These are phyloP conservation scores for Epistrophe eligans DNA, from an alignment of 2,888 invertebrate genomes.

Conservation along the genomic window DNA sequence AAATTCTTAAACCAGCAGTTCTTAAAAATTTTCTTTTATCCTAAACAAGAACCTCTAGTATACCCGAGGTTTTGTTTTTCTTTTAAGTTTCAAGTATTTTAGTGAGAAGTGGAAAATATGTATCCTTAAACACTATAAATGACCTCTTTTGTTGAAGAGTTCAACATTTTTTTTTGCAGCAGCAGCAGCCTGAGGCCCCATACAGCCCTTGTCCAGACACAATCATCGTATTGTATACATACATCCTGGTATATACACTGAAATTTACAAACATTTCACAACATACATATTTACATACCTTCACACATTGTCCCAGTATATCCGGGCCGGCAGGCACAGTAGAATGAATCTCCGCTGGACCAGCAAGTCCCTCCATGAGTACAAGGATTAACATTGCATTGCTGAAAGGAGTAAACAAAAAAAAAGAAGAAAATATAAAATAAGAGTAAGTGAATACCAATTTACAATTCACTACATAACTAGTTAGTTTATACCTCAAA, in stretches of 20 bases:
- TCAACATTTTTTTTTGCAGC: slow-evolving; percentile 44
- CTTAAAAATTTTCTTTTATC: slow-evolving; percentile 17
- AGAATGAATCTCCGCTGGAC: slow-evolving; percentile 90
- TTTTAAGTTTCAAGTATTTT: slow-evolving; percentile 32
- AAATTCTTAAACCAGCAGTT: slow-evolving; percentile 2
- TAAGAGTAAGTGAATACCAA: slow-evolving; percentile 49
- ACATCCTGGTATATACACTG: background rate
- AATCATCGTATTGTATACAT: background rate
- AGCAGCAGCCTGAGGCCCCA: background rate
- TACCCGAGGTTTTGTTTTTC: background rate
- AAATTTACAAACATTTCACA: slow-evolving; percentile 16
- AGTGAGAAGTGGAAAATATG: slow-evolving; percentile 47
- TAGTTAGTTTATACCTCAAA: slow-evolving; percentile 47
- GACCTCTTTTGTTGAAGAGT: slow-evolving; percentile 53
- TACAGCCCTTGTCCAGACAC: slow-evolving; percentile 2
- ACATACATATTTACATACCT: slow-evolving; percentile 84
- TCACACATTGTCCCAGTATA: slow-evolving; percentile 92
- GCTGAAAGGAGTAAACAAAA: slow-evolving; percentile 83
- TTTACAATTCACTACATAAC: slow-evolving; percentile 69
- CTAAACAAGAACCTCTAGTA: background rate
- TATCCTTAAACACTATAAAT: slow-evolving; percentile 40
- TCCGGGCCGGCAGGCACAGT: slow-evolving; percentile 92
- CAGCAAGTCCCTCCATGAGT: slow-evolving; percentile 91
- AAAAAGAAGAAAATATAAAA: slow-evolving; percentile 48
- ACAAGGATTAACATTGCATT: slow-evolving; percentile 90